Base-by-base conservation (phyloP, 2,888 invertebrate species). In the Hydrotaea diabolus region DNA sequence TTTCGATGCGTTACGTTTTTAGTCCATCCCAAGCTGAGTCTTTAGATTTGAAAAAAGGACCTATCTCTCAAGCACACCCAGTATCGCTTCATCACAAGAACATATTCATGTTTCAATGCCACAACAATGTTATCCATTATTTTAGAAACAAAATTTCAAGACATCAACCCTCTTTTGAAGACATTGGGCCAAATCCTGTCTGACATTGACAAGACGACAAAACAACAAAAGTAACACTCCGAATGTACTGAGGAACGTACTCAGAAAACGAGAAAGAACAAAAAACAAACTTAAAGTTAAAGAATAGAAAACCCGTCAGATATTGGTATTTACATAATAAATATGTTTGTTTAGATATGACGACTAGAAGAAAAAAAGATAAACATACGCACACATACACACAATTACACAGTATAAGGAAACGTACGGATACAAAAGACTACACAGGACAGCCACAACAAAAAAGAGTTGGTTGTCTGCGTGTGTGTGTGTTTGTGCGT, bases 281-380 rank as follows among this genome's bases (percentile, higher is more conserved):
- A 26, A 62, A 59, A 59, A 26, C 23, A 23, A 26, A 4, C 11
- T 23, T 3, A 15, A 59, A 26, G 2, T 26, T 23, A 31, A 73
- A 80, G n/a, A n/a, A n/a, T n/a, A n/a, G n/a, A 77, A 75, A 75
- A 64, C 71, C 83, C 80, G 53, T 77, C 78, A 81, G 77, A 84
- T 84, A 84, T 81, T 84, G 80, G 64, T 80, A 85, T 85, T 85
- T 85, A 72, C 80, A 85, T 80, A 85, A 77, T 82, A 85, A 82
- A 79, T 80, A 82, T 80, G 75, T 85, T 80, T 84, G 75, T 49
- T 78, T 75, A 84, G 75, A 80, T 62, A 62, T 62, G 62, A 62
- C 31, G 17, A 62, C 13, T 15, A 19, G 2, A 59, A 26, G 7
- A 26, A 26, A 11, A 59, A 59, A 21, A 59, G 1, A 23, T 26